A percentile compares a stretch with the other conserved stretches of the same genome.
These are phyloP conservation scores for Oreochromis mossambicus DNA, from an alignment of 2,797 vertebrate genomes.

Conservation along the genomic window DNA sequence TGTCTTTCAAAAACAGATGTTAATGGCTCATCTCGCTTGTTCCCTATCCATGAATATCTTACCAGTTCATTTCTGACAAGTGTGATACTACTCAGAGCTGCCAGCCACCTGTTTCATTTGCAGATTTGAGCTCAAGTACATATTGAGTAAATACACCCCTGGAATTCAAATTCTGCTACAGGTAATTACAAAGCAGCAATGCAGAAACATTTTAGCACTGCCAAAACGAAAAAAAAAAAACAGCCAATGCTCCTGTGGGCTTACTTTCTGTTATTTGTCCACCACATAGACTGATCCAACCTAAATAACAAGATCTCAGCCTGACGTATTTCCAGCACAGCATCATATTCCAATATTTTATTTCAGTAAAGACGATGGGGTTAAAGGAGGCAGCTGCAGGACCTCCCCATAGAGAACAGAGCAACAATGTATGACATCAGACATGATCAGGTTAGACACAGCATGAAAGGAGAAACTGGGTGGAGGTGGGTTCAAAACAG, in stretches of 20 bases:
- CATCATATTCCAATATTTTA: not conserved
- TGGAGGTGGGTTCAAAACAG: not conserved
- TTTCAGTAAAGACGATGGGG: accelerated
- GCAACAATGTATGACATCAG: not conserved
- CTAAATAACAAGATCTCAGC: not conserved
- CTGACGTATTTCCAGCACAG: not conserved
- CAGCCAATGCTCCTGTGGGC: not conserved
- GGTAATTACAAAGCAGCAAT: not conserved
- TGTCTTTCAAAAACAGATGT: constrained; percentile 11
- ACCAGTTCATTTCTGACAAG: constrained; percentile 8
- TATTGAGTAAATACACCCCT: not conserved
- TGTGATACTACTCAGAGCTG: not conserved
- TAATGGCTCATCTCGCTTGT: constrained; percentile 9
- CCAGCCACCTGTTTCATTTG: constrained; percentile 18
- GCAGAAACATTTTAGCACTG: not conserved
- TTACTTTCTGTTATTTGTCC: not conserved
- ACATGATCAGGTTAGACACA: accelerated
- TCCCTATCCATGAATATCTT: constrained; percentile 8
- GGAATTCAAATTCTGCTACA: not conserved
- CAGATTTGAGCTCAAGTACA: not conserved
- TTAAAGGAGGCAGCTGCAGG: not conserved
- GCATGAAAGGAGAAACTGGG: not conserved
- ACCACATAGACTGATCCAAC: not conserved
- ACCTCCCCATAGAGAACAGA: not conserved
- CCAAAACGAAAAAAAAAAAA: not conserved